These are phyloP conservation scores for Pomatorhinus ruficollis DNA, from an alignment of 2,113 vertebrate species.

Conservation along the genomic window DNA sequence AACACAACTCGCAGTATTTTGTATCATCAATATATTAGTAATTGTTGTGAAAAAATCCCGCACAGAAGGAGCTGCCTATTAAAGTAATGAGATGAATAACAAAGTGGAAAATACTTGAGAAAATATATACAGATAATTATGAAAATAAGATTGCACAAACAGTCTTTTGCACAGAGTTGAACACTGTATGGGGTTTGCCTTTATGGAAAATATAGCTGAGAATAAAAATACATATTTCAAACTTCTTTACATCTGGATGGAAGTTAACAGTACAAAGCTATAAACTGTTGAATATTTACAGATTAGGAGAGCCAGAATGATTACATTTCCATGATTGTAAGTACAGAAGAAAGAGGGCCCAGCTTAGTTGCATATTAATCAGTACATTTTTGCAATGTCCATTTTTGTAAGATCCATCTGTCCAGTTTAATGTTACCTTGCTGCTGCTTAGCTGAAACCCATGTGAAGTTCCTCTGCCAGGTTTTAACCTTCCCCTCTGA, in stretches of 20 bases:
- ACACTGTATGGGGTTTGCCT: accelerated
- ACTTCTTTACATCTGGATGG: not conserved
- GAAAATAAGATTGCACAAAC: not conserved
- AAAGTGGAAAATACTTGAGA: not conserved
- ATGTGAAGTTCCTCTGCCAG: not conserved
- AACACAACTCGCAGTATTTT: not conserved
- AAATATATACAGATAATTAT: not conserved
- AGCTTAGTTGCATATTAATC: not conserved
- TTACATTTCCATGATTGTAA: not conserved
- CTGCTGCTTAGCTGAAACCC: not conserved
- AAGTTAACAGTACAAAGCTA: not conserved
- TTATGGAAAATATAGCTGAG: not conserved
- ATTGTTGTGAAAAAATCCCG: not conserved
- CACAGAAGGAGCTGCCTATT: not conserved
- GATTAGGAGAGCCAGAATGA: not conserved
- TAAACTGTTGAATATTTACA: not conserved
- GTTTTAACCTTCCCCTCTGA: not conserved
- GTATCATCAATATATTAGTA: not conserved
- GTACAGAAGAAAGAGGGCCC: not conserved
- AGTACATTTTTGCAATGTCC: not conserved
- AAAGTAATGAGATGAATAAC: not conserved
- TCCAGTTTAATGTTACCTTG: not conserved
- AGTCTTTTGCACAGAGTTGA: not conserved
- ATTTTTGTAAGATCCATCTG: not conserved
- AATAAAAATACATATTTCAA: not conserved